phyloP scores from a whole-genome alignment of 2,888 invertebrate species.

The Drosophila parthenogenetica region DNA sequence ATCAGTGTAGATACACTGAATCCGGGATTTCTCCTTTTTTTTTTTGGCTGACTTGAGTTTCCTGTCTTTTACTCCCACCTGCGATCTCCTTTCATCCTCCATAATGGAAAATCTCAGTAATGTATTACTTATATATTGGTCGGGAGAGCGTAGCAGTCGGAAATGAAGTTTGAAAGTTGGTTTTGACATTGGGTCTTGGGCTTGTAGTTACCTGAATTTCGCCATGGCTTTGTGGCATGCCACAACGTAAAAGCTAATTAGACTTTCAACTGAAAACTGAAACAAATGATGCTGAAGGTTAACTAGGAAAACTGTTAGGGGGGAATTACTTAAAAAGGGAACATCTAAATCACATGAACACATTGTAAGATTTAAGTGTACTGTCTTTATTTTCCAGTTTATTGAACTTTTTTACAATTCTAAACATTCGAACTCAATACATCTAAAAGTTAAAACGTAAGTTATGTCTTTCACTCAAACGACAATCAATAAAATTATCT shows the following conservation, averaged over 20 bases:
- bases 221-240: constrained; percentile 50
- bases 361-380: constrained; percentile 1
- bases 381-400: too few relatives aligned
- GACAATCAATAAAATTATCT: constrained; percentile 59
- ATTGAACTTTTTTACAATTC: not conserved
- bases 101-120: constrained; percentile 68
- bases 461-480: constrained; percentile 30
- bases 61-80: not conserved
- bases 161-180: constrained; percentile 56
- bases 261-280: constrained; percentile 59
- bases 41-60: constrained; percentile 42
- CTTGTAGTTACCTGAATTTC: constrained; percentile 7
- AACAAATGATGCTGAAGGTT: constrained; percentile 49
- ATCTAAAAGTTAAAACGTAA: constrained; percentile 17
- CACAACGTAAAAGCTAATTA: constrained; percentile 77
- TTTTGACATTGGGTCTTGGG: constrained; percentile 25
- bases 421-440: too few relatives aligned
- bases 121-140: constrained; percentile 59
- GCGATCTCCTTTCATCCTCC: not conserved
- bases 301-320: not conserved
- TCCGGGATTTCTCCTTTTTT: constrained; percentile 31
- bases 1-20: constrained; percentile 33
- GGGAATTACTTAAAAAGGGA: constrained; percentile 13
- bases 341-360: constrained; percentile 6
- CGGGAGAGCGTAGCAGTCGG: constrained; percentile 21